phyloP scores from a whole-genome alignment of 2,888 invertebrate genomes.

The Ditylenchus weischeri region DNA sequence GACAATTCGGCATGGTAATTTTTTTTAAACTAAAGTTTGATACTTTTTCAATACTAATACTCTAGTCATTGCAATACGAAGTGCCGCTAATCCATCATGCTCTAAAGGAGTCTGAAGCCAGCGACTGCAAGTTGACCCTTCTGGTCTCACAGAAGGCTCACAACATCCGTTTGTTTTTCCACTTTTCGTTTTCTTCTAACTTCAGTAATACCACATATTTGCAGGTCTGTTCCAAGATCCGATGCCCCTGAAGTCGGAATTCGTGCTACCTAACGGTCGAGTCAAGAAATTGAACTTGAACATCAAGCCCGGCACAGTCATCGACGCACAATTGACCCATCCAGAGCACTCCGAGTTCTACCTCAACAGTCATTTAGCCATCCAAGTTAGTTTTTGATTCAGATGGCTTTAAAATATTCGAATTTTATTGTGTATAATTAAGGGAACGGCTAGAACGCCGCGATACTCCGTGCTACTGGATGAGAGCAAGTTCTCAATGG shows the following conservation, averaged over 20 bases:
- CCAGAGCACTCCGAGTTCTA: conserved; percentile 50
- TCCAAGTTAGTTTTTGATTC: conserved; percentile 16
- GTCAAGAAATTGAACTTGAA: conserved; percentile 29
- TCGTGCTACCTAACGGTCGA: neutral
- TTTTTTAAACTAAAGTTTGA: neutral
- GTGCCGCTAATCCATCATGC: conserved; percentile 39
- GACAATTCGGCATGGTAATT: conserved; percentile 2
- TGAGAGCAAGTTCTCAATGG: conserved; percentile 42
- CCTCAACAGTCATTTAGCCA: conserved; percentile 48
- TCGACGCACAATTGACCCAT: conserved; percentile 43
- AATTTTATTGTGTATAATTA: neutral
- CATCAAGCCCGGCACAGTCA: conserved; percentile 45
- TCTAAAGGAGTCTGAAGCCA: conserved; percentile 20
- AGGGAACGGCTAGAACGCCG: conserved; percentile 51
- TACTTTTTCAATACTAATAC: neutral
- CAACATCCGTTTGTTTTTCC: conserved; percentile 27
- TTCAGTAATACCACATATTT: neutral
- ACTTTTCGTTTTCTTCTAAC: neutral
- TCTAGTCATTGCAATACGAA: conserved; percentile 38
- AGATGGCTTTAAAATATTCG: neutral
- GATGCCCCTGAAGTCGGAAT: neutral
- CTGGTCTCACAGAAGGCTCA: conserved; percentile 26
- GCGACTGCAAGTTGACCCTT: conserved; percentile 22
- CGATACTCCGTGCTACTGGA: conserved; percentile 52
- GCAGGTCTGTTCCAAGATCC: neutral